These are phyloP conservation scores for Sandelia bainsii DNA, from an alignment of 2,797 vertebrate genomes.

Conservation along the genomic window DNA sequence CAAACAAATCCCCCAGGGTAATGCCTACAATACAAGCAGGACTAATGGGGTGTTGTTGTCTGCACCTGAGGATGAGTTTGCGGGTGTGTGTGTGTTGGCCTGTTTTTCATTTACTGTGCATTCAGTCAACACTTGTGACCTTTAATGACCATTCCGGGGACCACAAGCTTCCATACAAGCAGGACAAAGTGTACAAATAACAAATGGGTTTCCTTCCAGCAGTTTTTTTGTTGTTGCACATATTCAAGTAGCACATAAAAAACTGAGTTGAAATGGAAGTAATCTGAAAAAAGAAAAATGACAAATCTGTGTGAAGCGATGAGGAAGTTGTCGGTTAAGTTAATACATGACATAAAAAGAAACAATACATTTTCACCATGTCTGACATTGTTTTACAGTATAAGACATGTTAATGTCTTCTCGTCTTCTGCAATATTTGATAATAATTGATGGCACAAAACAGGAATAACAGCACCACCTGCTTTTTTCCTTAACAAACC, in stretches of 20 bases:
- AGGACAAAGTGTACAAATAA: constrained; percentile 29
- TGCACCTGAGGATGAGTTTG: constrained; percentile 40
- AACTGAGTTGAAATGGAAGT: no score
- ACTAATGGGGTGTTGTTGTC: constrained; percentile 51
- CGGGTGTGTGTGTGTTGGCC: constrained; percentile 18
- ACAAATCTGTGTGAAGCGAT: no score
- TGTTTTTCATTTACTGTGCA: constrained; percentile 23
- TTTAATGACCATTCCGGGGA: constrained; percentile 50
- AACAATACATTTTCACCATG: no score
- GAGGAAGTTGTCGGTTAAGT: no score
- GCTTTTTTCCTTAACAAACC: no score
- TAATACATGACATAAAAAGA: no score
- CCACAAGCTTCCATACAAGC: background rate
- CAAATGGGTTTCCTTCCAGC: background rate
- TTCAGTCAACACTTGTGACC: constrained; percentile 54
- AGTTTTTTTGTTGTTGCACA: background rate
- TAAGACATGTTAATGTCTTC: no score
- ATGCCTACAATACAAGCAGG: constrained; percentile 16
- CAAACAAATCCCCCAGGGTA: constrained; percentile 35
- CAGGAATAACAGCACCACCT: no score
- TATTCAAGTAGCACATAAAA: background rate
- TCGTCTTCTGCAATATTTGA: no score
- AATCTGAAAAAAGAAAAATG: no score
- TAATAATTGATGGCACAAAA: no score
- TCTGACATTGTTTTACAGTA: no score